Evolutionary conservation across 30 jellyfish, hydroid and myxozoan genomes (phyloP).

Genomic region (Aurelia aurita complex sp. Pacific): DNA sequence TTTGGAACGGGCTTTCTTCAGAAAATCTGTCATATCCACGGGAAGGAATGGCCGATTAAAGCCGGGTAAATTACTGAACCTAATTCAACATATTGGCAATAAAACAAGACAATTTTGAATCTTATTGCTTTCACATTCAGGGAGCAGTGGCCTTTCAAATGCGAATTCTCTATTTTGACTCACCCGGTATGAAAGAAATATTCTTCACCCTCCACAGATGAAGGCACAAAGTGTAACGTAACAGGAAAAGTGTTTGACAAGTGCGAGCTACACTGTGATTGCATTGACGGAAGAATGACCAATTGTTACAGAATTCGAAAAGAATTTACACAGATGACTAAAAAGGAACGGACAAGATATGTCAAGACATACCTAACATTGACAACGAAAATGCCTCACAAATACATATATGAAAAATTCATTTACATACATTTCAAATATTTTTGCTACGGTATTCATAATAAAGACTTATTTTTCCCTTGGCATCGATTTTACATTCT

Average conservation of each 20-base stretch:
- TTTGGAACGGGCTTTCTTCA: no score
- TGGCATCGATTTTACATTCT: conserved; percentile 94
- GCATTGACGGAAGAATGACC: conserved; percentile 61
- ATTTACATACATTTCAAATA: conserved; percentile 86
- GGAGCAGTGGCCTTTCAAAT: no score
- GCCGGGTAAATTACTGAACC: no score
- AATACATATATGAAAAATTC: conserved; percentile 73
- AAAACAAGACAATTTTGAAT: no score
- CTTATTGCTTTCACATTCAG: no score
- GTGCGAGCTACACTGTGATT: conserved; percentile 83
- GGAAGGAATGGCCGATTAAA: no score
- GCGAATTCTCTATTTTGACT: no score
- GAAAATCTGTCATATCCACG: no score
- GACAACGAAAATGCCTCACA: conserved; percentile 70
- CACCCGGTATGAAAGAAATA: no score
- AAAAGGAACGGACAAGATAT: conserved; percentile 68
- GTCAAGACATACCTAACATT: conserved; percentile 70
- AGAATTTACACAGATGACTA: conserved; percentile 92
- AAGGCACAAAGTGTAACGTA: conserved; percentile 34
- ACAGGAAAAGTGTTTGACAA: conserved; percentile 67
- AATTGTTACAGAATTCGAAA: conserved; percentile 86
- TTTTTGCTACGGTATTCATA: conserved; percentile 94
- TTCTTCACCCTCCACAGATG: conserved; percentile 16
- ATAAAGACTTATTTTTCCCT: conserved; percentile 69
- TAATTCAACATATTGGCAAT: no score